Conservation (phyloP, 2,888 invertebrate genomes). For the Ochropacha duplaris region DNA sequence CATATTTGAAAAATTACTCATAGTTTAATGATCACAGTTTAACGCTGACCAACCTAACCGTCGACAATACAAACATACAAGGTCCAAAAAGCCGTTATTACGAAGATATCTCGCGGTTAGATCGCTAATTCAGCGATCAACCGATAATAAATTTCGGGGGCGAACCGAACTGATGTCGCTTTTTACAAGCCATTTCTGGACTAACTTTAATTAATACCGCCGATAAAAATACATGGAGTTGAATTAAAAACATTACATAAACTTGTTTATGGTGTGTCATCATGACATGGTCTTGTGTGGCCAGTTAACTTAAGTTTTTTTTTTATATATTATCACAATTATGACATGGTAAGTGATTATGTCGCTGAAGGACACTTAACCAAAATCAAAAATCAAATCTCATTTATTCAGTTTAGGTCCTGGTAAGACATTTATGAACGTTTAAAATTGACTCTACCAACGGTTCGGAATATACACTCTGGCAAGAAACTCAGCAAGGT, state of each 20-base stretch:
- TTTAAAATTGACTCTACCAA: too few relatives aligned
- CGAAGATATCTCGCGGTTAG: slow-evolving; percentile 58
- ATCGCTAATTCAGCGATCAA: slow-evolving; percentile 34
- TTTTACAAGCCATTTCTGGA: slow-evolving; percentile 1
- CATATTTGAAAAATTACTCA: background rate
- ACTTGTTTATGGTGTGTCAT: slow-evolving; percentile 37
- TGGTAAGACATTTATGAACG: too few relatives aligned
- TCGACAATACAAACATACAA: slow-evolving; percentile 40
- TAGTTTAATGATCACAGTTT: background rate
- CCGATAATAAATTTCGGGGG: background rate
- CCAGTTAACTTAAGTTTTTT: background rate
- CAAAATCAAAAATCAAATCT: too few relatives aligned
- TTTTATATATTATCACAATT: too few relatives aligned
- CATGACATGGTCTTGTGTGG: slow-evolving; percentile 14
- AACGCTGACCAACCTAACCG: slow-evolving; percentile 5
- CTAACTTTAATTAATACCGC: slow-evolving; percentile 47
- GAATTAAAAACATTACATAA: slow-evolving; percentile 46
- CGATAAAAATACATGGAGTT: slow-evolving; percentile 33
- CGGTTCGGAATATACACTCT: too few relatives aligned
- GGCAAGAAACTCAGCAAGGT: too few relatives aligned
- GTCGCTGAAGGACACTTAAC: too few relatives aligned
- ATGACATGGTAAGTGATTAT: background rate
- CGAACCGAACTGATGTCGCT: background rate
- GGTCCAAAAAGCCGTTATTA: slow-evolving; percentile 50
- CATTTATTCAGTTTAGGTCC: too few relatives aligned